Conservation (phyloP, 1,140 invertebrate genomes). For the Drosophila jambulina region DNA sequence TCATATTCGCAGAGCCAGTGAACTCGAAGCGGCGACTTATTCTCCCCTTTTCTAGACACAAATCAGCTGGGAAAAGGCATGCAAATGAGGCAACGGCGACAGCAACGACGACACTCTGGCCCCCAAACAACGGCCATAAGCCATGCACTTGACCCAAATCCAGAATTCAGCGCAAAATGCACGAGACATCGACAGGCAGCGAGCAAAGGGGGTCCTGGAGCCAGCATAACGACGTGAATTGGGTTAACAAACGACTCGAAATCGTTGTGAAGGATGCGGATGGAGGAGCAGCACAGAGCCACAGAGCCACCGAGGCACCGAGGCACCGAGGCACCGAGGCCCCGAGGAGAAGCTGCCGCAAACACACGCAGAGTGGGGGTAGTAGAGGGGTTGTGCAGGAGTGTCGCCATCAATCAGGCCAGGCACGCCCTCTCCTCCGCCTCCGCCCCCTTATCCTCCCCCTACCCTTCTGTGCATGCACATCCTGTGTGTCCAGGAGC, state of each 20-base stretch:
- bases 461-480: background rate
- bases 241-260: conserved; percentile 77
- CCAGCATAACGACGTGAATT: conserved; percentile 60
- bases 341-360: conserved; percentile 17
- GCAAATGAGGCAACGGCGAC: conserved; percentile 41
- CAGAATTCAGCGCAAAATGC: conserved; percentile 65
- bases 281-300: conserved; percentile 1
- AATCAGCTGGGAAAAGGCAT: conserved; percentile 44
- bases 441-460: background rate
- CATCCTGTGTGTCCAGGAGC: conserved; percentile 47
- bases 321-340: background rate
- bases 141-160: conserved; percentile 81
- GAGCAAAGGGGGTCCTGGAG: conserved; percentile 9
- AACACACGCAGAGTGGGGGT: background rate
- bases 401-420: conserved; percentile 47
- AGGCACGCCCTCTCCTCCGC: conserved; percentile 3
- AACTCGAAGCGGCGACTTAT: background rate
- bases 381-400: background rate
- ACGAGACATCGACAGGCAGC: conserved; percentile 59
- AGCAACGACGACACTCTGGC: conserved; percentile 23
- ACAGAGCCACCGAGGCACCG: background rate
- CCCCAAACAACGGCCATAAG: conserved; percentile 42
- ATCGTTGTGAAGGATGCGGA: conserved; percentile 26
- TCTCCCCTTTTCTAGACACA: conserved; percentile 25
- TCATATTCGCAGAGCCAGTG: conserved; percentile 6